Base-by-base conservation (phyloP, 2,888 invertebrate species). In the Selenia dentaria region DNA sequence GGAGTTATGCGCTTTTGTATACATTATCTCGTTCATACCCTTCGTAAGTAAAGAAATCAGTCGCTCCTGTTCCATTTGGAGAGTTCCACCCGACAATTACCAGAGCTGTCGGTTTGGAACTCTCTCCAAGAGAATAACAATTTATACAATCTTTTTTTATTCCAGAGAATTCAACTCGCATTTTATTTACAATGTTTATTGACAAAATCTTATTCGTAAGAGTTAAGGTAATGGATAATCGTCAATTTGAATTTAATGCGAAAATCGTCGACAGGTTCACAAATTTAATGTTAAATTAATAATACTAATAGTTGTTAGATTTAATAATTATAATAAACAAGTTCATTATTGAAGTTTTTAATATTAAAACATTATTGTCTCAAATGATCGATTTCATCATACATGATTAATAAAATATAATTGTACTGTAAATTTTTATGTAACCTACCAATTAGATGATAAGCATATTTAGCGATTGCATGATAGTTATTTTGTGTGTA, bases 361-460 rank as follows among this genome's bases (percentile, higher is more conserved):
- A 71, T 70, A 70, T 62, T 70, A 67, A 62, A 50, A n/a, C 62
- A 65, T 69, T 49, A 57, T 70, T 71, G 64, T 77, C 66, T 72
- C 68, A 67, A 72, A 68, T 64, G 67, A 72, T 68, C 66, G 58
- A 70, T 69, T 70, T 68, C 68, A 59, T 68, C 59, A 62, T 66
- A 55, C 38, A 43, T 26, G 41, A 46, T 46, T 54, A 18, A 6
- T 60, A 67, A 59, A 67, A 70, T 60, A 75, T 70, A 68, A 71
- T 76, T 73, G 74, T 79, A 74, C 74, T 80, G 78, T 84, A 80
- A 70, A 83, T 81, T 83, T 60, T 54, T 63, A 74, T 68, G 71
- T 80, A 59, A 81, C 70, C 79, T 83, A 85, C 78, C 78, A 79
- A 79, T 68, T 86, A 85, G 74, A 57, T 52, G 14, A 31, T 80